Evolutionary conservation across 1,140 invertebrate species (phyloP), one percentile per base, ranked within the genome.

Genomic region (Teleogryllus occipitalis): DNA sequence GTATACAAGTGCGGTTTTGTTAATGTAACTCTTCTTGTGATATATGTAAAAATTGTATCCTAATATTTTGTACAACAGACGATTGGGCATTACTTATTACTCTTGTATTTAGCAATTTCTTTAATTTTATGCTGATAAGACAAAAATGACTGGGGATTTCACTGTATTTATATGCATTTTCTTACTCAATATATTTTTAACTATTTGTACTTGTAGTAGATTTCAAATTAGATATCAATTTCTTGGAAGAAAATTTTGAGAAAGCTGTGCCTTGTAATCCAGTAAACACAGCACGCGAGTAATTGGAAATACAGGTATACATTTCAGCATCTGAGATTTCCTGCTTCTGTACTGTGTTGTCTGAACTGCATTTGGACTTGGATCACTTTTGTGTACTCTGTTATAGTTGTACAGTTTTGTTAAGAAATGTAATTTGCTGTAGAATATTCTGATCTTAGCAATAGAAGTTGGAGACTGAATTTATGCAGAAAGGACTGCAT

Each of bases 221-320:
- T 7, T 65, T 18, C 7, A 65, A 65, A 65, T 65, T 65, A 65
- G 18, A 65, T 65, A 65, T 65, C 54, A 65, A 65, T 65, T 14
- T 65, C 18, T 14, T 65, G 54, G 54, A 18, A 65, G 54, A 65
- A 10, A 65, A 65, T 14, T 65, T 14, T 65, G 54, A 65, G 54
- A 65, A 65, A 65, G 54, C 54, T 65, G 54, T 65, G 54, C 54
- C 54, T 65, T 65, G 54, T 65, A 65, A 65, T 65, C 54, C 54
- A 65, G 54, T 65, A 65, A 18, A 65, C 54, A 65, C 54, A 65
- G 54, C 54, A 65, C 54, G 54, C 7, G 18, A 65, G 54, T 65
- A 14, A 18, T 14, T 18, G 54, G 54, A 65, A 65, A 65, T 65
- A 65, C 54, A 65, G 54, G 54, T 65, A 65, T 18, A 65, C 18